A percentile compares a stretch with the other conserved stretches of the same genome.
These are phyloP conservation scores for Montifringilla adamsi DNA, from an alignment of 2,113 vertebrate species.

Conservation along the genomic window DNA sequence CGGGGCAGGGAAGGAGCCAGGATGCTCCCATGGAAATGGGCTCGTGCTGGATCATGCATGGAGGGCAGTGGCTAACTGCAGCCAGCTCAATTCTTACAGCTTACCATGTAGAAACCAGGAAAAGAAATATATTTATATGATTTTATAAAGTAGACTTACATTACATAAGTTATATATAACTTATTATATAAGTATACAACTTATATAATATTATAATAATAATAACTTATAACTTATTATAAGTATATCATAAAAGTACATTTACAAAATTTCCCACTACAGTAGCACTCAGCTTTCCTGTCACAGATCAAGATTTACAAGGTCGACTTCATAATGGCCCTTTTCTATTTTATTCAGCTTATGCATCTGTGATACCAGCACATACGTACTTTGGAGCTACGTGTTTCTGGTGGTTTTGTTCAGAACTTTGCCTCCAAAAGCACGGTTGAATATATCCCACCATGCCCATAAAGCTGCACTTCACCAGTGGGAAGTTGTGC, in stretches of 20 bases:
- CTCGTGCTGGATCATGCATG: accelerated
- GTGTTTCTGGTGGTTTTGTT: not conserved
- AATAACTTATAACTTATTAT: not conserved
- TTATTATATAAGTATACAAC: too few species aligned
- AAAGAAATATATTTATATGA: not conserved
- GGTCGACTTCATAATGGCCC: not conserved
- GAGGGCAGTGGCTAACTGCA: not conserved
- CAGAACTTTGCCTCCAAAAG: not conserved
- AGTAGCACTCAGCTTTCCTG: not conserved
- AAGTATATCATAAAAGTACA: not conserved
- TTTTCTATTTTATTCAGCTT: not conserved
- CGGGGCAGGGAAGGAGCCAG: accelerated
- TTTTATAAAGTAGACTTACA: not conserved
- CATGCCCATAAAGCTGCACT: not conserved
- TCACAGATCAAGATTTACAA: not conserved
- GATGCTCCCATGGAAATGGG: not conserved
- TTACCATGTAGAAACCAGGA: not conserved
- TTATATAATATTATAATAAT: not conserved
- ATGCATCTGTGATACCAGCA: not conserved
- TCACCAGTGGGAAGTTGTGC: not conserved
- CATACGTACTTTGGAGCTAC: not conserved
- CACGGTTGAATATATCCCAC: not conserved
- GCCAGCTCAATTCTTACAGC: accelerated
- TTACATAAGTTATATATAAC: not conserved
- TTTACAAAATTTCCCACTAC: not conserved